phyloP scores from a whole-genome alignment of 1,140 invertebrate species.

The Drosophila murphyi region DNA sequence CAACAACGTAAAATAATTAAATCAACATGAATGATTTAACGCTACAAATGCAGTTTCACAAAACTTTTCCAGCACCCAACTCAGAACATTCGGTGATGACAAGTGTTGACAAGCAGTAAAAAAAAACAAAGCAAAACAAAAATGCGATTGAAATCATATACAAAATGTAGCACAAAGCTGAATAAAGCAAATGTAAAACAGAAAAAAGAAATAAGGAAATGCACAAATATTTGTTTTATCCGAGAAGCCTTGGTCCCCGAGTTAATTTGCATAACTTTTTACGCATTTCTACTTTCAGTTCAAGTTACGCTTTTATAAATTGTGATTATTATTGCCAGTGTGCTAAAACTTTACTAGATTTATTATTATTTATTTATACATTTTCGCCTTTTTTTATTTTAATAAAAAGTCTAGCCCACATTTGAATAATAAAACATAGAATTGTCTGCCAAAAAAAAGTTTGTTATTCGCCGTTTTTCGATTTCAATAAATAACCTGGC shows the following conservation, averaged over 20 bases:
- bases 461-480: conserved; percentile 8
- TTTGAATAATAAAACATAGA: conserved; percentile 28
- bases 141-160: conserved; percentile 46
- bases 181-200: conserved; percentile 25
- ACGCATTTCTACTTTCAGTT: background rate
- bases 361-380: background rate
- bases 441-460: conserved; percentile 12
- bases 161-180: conserved; percentile 33
- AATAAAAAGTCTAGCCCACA: conserved; percentile 6
- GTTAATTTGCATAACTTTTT: conserved; percentile 1
- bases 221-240: background rate
- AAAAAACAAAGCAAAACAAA: conserved; percentile 34
- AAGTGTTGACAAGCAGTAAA: conserved; percentile 63
- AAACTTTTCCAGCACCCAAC: conserved; percentile 49
- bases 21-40: conserved; percentile 83
- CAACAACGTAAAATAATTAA: conserved; percentile 81
- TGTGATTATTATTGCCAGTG: background rate
- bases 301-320: background rate
- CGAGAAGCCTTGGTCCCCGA: background rate
- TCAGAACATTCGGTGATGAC: conserved; percentile 65
- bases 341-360: too few species aligned
- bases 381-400: background rate
- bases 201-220: background rate
- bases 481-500: conserved; percentile 50
- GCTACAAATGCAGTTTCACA: conserved; percentile 71